Conservation (phyloP, 2,113 vertebrate species). For the Cisticola juncidis region DNA sequence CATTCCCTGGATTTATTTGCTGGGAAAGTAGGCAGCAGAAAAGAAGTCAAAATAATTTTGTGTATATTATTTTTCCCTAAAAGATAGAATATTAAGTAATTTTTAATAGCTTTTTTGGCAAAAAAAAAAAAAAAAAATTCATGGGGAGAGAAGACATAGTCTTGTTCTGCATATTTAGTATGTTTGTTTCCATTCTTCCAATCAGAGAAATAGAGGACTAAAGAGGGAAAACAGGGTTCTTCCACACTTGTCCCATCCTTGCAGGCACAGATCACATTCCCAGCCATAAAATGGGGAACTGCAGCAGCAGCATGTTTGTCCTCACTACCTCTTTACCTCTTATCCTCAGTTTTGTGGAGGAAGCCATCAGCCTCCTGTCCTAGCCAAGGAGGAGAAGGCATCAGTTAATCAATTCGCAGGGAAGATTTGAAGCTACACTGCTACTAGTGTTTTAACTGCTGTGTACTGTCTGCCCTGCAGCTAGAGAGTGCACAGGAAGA, state of each 20-base stretch:
- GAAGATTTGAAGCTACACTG: background rate
- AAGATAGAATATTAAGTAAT: background rate
- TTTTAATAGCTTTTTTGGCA: background rate
- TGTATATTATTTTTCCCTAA: background rate
- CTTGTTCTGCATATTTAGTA: background rate
- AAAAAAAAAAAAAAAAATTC: too few relatives aligned
- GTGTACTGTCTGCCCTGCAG: background rate
- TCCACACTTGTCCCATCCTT: background rate
- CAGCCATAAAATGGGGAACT: fast-evolving
- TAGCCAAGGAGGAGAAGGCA: background rate
- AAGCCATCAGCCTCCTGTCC: background rate
- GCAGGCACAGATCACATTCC: background rate
- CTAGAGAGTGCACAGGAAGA: background rate
- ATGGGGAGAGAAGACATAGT: background rate
- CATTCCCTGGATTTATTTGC: background rate
- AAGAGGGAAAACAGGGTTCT: background rate
- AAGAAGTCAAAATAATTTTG: background rate
- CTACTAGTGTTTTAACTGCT: background rate
- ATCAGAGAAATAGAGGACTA: background rate
- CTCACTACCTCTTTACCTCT: background rate
- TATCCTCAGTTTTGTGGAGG: background rate
- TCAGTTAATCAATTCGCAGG: background rate
- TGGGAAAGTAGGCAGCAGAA: background rate
- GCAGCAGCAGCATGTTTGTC: background rate
- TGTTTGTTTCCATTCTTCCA: background rate